These are phyloP conservation scores for Siderastrea radians DNA, from an alignment of 92 coral and sea anemone species.

Conservation along the genomic window DNA sequence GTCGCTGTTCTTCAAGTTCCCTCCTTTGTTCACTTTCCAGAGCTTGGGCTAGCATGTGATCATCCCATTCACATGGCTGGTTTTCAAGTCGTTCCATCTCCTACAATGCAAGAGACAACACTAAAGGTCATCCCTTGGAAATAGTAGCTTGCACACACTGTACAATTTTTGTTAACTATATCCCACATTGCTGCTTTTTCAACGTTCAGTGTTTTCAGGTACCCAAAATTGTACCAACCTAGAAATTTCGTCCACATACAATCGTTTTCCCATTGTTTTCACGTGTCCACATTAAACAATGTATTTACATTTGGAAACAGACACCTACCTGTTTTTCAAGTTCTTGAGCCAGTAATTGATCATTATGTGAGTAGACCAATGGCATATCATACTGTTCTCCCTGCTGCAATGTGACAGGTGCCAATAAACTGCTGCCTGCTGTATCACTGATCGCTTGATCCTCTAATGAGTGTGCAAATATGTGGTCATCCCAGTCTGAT, in stretches of 20 bases:
- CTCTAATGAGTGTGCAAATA: slow-evolving; percentile 83
- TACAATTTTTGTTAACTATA: too few species aligned
- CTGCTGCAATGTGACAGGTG: slow-evolving; percentile 38
- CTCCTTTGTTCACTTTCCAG: slow-evolving; percentile 83
- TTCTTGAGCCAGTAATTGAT: slow-evolving; percentile 69
- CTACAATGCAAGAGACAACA: slow-evolving; percentile 20
- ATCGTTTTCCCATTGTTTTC: too few species aligned
- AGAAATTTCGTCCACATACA: too few species aligned
- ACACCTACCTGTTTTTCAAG: slow-evolving; percentile 65
- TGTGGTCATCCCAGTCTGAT: slow-evolving; percentile 93
- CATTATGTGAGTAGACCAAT: slow-evolving; percentile 47
- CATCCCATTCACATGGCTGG: slow-evolving; percentile 89
- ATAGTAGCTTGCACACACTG: background rate
- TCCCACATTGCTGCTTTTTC: too few species aligned
- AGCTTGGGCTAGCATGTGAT: slow-evolving; percentile 90
- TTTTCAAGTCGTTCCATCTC: slow-evolving; percentile 87
- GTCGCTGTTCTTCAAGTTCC: slow-evolving; percentile 76
- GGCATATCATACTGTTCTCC: slow-evolving; percentile 55
- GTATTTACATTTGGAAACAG: too few species aligned
- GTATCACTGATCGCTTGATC: slow-evolving; percentile 61
- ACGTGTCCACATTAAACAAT: too few species aligned
- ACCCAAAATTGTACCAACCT: too few species aligned
- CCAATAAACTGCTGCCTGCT: slow-evolving; percentile 3
- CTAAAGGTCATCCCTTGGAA: background rate
- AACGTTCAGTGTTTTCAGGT: too few species aligned